A percentile compares a stretch with the other conserved stretches of the same genome.
These are phyloP conservation scores for Neocrepidodera transversa DNA, from an alignment of 2,888 invertebrate genomes.

Conservation along the genomic window DNA sequence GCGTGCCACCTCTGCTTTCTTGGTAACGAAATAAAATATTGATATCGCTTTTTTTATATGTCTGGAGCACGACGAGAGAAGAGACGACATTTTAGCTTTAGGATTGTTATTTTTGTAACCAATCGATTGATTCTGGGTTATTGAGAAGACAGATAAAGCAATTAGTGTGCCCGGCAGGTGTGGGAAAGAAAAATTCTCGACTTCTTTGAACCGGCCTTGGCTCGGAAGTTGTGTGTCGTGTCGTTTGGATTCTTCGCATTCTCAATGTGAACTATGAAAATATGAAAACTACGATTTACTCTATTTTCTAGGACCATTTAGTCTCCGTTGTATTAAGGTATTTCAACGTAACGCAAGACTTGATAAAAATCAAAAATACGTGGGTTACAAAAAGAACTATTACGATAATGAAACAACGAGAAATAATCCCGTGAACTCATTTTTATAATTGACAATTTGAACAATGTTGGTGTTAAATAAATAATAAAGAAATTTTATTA, in stretches of 20 bases:
- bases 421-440: too few relatives aligned
- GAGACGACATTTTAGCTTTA: conserved; percentile 1
- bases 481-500: too few relatives aligned
- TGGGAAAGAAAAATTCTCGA: conserved; percentile 11
- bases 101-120: conserved; percentile 24
- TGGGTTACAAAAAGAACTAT: too few relatives aligned
- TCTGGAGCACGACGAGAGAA: conserved; percentile 7
- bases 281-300: background rate
- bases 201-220: too few relatives aligned
- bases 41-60: conserved; percentile 17
- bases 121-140: conserved; percentile 24
- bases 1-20: conserved; percentile 1
- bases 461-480: too few relatives aligned
- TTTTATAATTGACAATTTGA: too few relatives aligned
- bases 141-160: conserved; percentile 18
- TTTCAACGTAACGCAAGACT: too few relatives aligned
- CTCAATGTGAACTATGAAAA: background rate
- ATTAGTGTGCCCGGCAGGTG: conserved; percentile 14
- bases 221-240: conserved; percentile 4
- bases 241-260: conserved; percentile 5
- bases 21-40: conserved; percentile 20
- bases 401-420: too few relatives aligned
- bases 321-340: background rate
- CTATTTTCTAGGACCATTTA: background rate
- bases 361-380: too few relatives aligned